phyloP scores from a whole-genome alignment of 2,113 vertebrate genomes.

The Pedetes capensis region DNA sequence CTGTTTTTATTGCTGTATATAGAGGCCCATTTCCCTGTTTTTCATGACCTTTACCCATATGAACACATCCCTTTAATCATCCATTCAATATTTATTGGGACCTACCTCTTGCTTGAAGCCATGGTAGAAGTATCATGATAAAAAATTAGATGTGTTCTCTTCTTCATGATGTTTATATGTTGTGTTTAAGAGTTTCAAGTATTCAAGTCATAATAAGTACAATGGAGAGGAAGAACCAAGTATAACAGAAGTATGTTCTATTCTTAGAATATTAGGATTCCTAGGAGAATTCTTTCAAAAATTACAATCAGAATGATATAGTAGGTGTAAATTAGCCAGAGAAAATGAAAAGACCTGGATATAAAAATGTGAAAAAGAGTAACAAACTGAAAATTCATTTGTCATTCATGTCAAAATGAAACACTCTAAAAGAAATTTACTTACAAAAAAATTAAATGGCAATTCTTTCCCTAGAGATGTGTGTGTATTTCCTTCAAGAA shows the following conservation, averaged over 20 bases:
- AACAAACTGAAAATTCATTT: conserved; percentile 6
- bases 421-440: background rate
- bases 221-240: background rate
- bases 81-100: background rate
- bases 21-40: background rate
- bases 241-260: background rate
- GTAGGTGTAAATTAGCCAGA: background rate
- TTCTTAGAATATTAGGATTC: background rate
- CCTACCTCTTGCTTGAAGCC: background rate
- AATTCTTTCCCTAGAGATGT: conserved; percentile 42
- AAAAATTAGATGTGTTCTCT: background rate
- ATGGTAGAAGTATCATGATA: background rate
- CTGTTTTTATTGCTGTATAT: background rate
- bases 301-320: background rate
- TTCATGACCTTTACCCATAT: background rate
- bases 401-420: background rate
- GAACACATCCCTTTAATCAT: background rate
- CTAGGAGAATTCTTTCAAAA: background rate
- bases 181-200: background rate
- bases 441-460: background rate
- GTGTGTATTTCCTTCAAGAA: background rate
- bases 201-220: background rate
- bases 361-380: background rate
- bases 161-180: background rate
- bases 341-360: background rate